Percentiles rank a stretch among this genome's conserved stretches.
These are phyloP conservation scores for Python bivittatus DNA, from an alignment of 2,113 vertebrate species.

Conservation along the genomic window DNA sequence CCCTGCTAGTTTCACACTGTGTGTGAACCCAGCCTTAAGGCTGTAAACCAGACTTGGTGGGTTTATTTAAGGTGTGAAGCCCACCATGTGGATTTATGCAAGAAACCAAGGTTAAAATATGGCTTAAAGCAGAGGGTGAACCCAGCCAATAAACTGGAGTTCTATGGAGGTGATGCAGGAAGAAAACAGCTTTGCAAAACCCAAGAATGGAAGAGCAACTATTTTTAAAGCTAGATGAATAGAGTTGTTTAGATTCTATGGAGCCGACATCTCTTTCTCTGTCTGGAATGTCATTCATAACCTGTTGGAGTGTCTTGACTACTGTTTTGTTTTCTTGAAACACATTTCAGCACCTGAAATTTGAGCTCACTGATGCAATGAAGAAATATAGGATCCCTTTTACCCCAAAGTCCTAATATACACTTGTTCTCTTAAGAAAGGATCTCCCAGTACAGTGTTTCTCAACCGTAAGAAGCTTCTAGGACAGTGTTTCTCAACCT, in stretches of 20 bases:
- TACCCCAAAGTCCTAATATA: background rate
- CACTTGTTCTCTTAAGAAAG: background rate
- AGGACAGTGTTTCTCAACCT: too few relatives aligned
- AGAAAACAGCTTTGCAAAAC: background rate
- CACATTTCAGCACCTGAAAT: background rate
- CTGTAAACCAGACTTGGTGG: background rate
- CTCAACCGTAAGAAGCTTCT: too few relatives aligned
- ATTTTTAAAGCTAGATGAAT: background rate
- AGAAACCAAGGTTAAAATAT: background rate
- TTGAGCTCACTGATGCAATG: background rate
- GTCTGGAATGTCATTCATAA: background rate
- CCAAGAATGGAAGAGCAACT: background rate
- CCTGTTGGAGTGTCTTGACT: background rate
- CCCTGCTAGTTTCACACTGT: background rate
- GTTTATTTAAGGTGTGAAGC: background rate
- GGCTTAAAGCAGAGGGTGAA: background rate
- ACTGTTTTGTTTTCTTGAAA: background rate
- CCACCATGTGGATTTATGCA: background rate
- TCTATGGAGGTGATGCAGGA: background rate
- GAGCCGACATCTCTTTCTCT: background rate
- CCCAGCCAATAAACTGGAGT: background rate
- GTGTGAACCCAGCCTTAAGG: background rate
- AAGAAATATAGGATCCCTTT: slow-evolving; percentile 6
- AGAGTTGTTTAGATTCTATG: too few relatives aligned
- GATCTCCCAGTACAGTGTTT: too few relatives aligned